Conservation (phyloP, 1,140 invertebrate species). For the Amyelois transitella region DNA sequence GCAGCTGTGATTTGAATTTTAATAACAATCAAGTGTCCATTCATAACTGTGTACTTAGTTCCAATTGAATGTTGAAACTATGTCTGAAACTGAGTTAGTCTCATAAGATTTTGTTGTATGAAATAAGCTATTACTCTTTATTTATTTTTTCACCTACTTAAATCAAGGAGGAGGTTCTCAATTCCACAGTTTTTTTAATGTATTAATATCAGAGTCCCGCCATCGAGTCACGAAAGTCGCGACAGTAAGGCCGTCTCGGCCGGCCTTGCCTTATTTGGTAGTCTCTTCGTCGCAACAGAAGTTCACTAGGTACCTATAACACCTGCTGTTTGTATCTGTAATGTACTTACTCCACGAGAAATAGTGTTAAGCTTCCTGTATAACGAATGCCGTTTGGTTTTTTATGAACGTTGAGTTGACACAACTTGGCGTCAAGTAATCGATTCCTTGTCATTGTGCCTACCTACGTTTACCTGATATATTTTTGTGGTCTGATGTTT, state of each 20-base stretch:
- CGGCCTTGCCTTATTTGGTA: slow-evolving; percentile 53
- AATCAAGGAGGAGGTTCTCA: too few relatives aligned
- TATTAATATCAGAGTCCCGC: not conserved
- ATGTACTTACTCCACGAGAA: slow-evolving; percentile 1
- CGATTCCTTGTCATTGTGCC: slow-evolving; percentile 9
- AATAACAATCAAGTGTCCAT: not conserved
- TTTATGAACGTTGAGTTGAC: slow-evolving; percentile 1
- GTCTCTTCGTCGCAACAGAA: slow-evolving; percentile 35
- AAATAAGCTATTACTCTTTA: too few relatives aligned
- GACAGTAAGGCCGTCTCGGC: slow-evolving; percentile 33
- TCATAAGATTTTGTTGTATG: too few relatives aligned
- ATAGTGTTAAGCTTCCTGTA: slow-evolving; percentile 4
- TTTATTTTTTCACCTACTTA: too few relatives aligned
- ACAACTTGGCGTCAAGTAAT: slow-evolving; percentile 6
- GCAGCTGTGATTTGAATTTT: not conserved
- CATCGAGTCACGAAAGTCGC: slow-evolving; percentile 37
- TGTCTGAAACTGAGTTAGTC: too few relatives aligned
- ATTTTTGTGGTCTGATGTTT: not conserved
- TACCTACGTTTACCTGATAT: not conserved
- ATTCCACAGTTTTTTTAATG: too few relatives aligned
- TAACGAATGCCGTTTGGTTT: slow-evolving; percentile 4
- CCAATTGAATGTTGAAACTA: too few relatives aligned
- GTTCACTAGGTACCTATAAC: slow-evolving; percentile 6
- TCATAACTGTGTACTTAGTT: too few relatives aligned
- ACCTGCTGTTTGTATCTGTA: not conserved